Base-by-base conservation (phyloP, 1,140 invertebrate species). In the Hyphantria cunea region DNA sequence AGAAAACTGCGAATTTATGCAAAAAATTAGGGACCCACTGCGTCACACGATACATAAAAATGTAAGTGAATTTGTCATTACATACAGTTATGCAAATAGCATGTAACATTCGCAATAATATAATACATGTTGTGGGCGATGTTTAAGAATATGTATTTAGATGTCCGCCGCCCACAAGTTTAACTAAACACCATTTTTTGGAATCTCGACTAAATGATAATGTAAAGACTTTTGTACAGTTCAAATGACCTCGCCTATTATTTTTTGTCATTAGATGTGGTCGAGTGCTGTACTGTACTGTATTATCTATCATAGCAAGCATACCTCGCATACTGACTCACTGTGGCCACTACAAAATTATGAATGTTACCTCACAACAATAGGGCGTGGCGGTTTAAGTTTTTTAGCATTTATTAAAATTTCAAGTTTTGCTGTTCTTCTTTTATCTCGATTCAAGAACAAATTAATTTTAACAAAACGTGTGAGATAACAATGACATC, bases 261-360 rank as follows among this genome's bases (percentile, higher is more conserved):
- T 72, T 73, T 80, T 82, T 70, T 80, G 66, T 59, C 66, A 76
- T 74, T 72, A 72, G 55, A 68, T 61, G 59, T 52, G 60, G 55
- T 52, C 33, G 32, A 37, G 41, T 52, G 15, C 25, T 62, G 54
- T 25, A 65, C 71, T 10, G 37, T 39, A n/a, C n/a, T n/a, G n/a
- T n/a, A n/a, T n/a, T 39, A 39, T n/a, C 10, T 66, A 71, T 74
- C 66, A 68, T 53, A 41, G 53, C 31, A 8, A 61, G 49, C 66
- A 60, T 61, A 55, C 58, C 12, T 50, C 34, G 32, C 12, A 32
- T 41, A 14, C 42, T 73, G 64, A 71, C 50, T 74, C 68, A 68
- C 54, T 61, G 13, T 31, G 48, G 44, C 10, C 49, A 56, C 32
- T 58, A 70, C 64, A 34, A 25, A 25, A 25, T 25, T 25, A 25